Evolutionary conservation across 2,113 vertebrate species (phyloP), one percentile per base, ranked within the genome.

Genomic region (Paradoxurus hermaphroditus): DNA sequence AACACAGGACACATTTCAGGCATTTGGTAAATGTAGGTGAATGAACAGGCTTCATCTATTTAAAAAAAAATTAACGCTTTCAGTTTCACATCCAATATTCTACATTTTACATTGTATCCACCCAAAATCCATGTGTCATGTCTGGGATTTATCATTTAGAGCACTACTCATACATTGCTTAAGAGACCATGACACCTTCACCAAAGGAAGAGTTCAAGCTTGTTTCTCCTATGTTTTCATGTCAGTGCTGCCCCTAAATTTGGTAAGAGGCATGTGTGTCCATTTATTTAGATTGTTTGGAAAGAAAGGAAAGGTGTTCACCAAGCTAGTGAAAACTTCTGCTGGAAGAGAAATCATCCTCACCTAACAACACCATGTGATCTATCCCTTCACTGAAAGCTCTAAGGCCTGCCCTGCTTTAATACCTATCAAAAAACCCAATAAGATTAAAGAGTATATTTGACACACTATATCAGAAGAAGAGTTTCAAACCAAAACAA

Each of bases 241-340:
- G 31, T 49, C 23, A 82, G 13, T 59, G 29, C 25, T 87, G 29
- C 7, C 59, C 29, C 53, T 56, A 59, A 90, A 85, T 67, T 63
- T 78, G 18, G n/a, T 29, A 29, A 51, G 11, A 70, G 7, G 6
- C 3, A 70, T 59, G 21, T 51, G 93, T 44, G 68, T 19, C 63
- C 31, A 25, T 16, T n/a, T 82, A 90, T 4, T 44, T 11, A 8
- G 14, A 67, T n/a, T 92, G 67, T 39, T 92, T 96, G 96, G 36
- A 95, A 77, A 90, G 15, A 93, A 93, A 70, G 25, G 14, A 25
- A 97, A 97, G 9, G 34, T 23, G 68, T 88, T 91, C 34, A 51
- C 78, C 68, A 9, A 29, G 15, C 67, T 56, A 46, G 75, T 18
- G 8, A 97, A 97, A 94, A 92, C 8, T 44, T 78, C 3, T 31